Evolutionary conservation across 2,888 invertebrate species (phyloP), one percentile per base, ranked within the genome.

Genomic region (Xanthostigma xanthostigma): DNA sequence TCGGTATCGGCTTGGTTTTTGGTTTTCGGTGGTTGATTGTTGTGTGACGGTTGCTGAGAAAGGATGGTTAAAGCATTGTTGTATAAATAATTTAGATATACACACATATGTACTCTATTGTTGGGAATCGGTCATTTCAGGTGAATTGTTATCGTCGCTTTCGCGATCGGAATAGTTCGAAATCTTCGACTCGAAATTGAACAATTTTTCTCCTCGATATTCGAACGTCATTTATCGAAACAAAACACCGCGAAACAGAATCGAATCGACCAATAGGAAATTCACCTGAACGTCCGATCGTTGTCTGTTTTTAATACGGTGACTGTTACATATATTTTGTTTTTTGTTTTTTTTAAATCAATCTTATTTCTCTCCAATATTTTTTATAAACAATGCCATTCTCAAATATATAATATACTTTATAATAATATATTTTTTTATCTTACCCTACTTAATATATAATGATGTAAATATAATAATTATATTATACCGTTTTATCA

Each of bases 291-390:
- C 45, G 36, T 10, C 13, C 12, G 14, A 46, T 41, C 11, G 17
- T 38, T 34, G 35, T 34, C 33, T 33, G 9, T 33, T 40, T 36
- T 33, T 14, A 14, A 27, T 36, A 40, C 54, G 50, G 49, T 44
- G 36, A 40, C 49, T 45, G 51, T 52, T 55, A 50, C 48, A 51
- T 53, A 48, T 50, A 48, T 48, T 45, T 51, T 46, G 50, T 50
- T 53, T 45, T 48, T 39, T 38, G 49, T 41, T 44, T 48, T 48
- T 55, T 61, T 62, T 62, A 62, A 65, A 65, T 76, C 75, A 76
- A 75, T 76, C 75, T 76, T 75, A 72, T 74, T 73, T 75, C 75
- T 75, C 75, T 75, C 75, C 71, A 74, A 74, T 74, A 56, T 55
- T 55, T 55, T 53, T 53, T 54, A 54, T 55, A 55, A 55, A 51